Percentiles rank a stretch among this genome's conserved stretches.
These are phyloP conservation scores for Zaprionus camerounensis DNA, from an alignment of 1,140 invertebrate genomes.

Conservation along the genomic window DNA sequence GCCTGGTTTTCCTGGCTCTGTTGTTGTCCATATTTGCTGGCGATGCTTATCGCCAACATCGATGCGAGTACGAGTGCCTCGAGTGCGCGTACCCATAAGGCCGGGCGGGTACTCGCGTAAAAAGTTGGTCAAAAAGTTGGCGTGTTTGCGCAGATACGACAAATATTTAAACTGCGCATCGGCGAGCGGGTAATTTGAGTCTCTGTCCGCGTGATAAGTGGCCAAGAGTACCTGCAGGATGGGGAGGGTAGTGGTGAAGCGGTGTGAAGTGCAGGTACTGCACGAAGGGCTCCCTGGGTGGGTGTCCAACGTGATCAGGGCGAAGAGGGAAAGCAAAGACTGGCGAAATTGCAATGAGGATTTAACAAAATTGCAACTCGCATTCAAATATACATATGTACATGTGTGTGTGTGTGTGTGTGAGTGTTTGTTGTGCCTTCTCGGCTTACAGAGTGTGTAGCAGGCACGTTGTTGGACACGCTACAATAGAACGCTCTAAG, in stretches of 20 bases:
- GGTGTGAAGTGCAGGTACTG: too few species aligned
- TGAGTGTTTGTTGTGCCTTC: slow-evolving; percentile 9
- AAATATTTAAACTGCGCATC: slow-evolving; percentile 49
- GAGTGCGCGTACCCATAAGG: slow-evolving; percentile 15
- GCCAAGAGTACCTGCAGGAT: background rate
- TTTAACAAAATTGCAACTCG: slow-evolving; percentile 7
- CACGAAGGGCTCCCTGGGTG: background rate
- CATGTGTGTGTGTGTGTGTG: slow-evolving; percentile 3
- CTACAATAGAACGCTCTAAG: slow-evolving; percentile 5
- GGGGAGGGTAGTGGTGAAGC: background rate
- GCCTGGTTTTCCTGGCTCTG: slow-evolving; percentile 12
- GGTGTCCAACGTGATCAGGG: slow-evolving; percentile 23
- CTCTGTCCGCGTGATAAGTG: slow-evolving; percentile 25
- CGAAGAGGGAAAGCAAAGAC: slow-evolving; percentile 17
- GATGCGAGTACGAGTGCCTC: slow-evolving; percentile 35
- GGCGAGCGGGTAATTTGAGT: slow-evolving; percentile 36
- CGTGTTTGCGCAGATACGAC: slow-evolving; percentile 37
- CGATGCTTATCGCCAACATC: slow-evolving; percentile 39
- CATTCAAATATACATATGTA: background rate
- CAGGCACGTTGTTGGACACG: slow-evolving; percentile 30
- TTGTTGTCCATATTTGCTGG: slow-evolving; percentile 29
- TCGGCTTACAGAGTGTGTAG: slow-evolving; percentile 19
- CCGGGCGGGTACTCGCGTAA: background rate
- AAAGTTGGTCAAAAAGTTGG: slow-evolving; percentile 47
- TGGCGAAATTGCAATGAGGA: slow-evolving; percentile 4